Base-by-base conservation (phyloP, 2,113 vertebrate genomes). In the Indicator indicator region DNA sequence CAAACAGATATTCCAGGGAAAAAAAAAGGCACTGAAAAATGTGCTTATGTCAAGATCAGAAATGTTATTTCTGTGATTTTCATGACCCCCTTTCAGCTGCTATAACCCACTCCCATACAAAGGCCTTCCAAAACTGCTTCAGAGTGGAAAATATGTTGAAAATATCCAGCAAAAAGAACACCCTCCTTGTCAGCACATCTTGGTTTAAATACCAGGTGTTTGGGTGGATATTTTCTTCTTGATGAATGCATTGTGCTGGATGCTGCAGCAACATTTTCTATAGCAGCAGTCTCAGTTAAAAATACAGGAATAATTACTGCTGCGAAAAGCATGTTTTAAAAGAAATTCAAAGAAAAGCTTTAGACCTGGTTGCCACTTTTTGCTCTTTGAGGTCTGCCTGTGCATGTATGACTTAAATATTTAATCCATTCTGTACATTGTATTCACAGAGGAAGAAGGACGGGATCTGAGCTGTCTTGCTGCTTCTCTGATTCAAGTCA, bases 381-480 rank as follows among this genome's bases (percentile, higher is more conserved):
- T 92, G 23, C 16, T 73, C 27, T 90, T 83, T 68, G 72, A 74
- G 69, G 32, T 86, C 8, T 55, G 36, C 38, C 12, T 50, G 11
- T 78, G 62, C 44, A 27, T 33, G 17, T 30, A 59, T 55, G 16
- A 14, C 40, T 78, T 64, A 20, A 0, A 0, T 59, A 16, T 83
- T 68, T 71, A 33, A 28, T 72, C 27, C 17, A 0, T 75, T 95
- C 36, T 96, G 46, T 50, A 1, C 95, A 87, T 86, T 71, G 21
- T 50, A 6, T 88, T 87, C 44, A n/a, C 98, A 99, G 99, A 99
- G 97, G 99, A 99, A 79, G 99, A 99, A 89, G 99, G 99, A 91
- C 93, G 99, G 91, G 99, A 99, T 97, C 97, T 99, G 96, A 99
- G 98, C 97, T 99, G 99, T 90, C 94, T 99, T 27, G 95, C 98